phyloP scores from a whole-genome alignment of 92 coral and sea anemone genomes.

The Blastomussa wellsi region DNA sequence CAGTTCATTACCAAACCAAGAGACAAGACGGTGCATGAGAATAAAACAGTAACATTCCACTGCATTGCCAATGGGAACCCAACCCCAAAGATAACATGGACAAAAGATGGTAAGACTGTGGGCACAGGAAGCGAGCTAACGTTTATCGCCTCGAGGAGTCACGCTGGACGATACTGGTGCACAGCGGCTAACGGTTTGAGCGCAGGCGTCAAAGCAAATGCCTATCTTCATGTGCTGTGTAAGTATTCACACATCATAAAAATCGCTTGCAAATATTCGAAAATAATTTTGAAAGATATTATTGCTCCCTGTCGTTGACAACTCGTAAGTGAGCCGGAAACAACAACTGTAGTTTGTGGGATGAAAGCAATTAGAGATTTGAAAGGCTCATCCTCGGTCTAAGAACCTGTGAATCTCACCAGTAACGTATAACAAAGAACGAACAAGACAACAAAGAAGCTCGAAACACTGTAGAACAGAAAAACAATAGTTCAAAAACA shows the following conservation, averaged over 20 bases:
- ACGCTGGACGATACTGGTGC: constrained; percentile 8
- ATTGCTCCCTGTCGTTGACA: no score
- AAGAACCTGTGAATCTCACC: no score
- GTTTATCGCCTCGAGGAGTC: not conserved
- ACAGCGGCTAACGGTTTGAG: constrained; percentile 4
- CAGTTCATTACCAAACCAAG: not conserved
- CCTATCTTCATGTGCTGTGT: constrained; percentile 1
- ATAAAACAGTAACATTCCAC: not conserved
- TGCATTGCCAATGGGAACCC: constrained; percentile 11
- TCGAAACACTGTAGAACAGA: no score
- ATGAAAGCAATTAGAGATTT: no score
- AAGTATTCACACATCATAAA: not conserved
- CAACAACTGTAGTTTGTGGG: no score
- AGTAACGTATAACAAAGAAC: no score
- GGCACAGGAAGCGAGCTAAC: constrained; percentile 8
- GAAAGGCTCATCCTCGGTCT: no score
- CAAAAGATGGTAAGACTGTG: not conserved
- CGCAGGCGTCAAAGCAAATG: constrained; percentile 6
- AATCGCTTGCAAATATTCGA: not conserved
- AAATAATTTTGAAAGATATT: no score
- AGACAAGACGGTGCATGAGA: not conserved
- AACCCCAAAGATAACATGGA: constrained; percentile 15
- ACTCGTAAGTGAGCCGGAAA: no score
- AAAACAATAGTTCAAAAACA: no score
- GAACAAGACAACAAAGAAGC: no score